Evolutionary conservation across 2,888 invertebrate species (phyloP).

Genomic region (Rotaria sp.): DNA sequence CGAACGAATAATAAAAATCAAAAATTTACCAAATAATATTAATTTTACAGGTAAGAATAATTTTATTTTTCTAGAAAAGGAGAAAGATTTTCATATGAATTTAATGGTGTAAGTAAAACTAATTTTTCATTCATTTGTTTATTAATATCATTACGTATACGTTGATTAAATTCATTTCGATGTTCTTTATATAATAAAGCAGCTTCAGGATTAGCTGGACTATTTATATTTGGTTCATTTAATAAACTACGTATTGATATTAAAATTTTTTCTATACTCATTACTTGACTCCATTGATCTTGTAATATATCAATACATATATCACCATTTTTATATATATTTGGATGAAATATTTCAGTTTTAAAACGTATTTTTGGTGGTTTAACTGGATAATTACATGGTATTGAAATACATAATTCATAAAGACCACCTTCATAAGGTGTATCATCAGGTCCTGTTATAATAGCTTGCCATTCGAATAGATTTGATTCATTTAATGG

Average conservation of each 20-base stretch:
- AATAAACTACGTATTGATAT: neutral
- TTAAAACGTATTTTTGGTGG: neutral
- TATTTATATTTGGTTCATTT: neutral
- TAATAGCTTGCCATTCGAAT: neutral
- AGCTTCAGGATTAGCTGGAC: neutral
- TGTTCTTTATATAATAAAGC: neutral
- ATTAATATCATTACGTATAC: neutral
- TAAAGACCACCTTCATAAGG: neutral
- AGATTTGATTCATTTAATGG: slow-evolving; percentile 2
- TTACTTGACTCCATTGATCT: neutral
- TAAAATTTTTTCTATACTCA: neutral
- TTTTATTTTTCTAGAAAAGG: too few relatives aligned
- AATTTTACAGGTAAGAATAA: too few relatives aligned
- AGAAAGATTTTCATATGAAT: too few relatives aligned
- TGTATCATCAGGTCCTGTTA: neutral
- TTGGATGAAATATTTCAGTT: neutral
- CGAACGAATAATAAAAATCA: neutral
- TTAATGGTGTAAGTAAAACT: too few relatives aligned
- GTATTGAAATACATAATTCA: neutral
- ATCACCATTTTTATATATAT: neutral
- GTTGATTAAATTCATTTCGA: neutral
- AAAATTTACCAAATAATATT: too few relatives aligned
- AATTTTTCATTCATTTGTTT: neutral
- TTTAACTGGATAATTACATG: neutral
- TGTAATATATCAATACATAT: neutral